phyloP scores from a whole-genome alignment of 2,888 invertebrate species.

The Andrena hattorfiana region DNA sequence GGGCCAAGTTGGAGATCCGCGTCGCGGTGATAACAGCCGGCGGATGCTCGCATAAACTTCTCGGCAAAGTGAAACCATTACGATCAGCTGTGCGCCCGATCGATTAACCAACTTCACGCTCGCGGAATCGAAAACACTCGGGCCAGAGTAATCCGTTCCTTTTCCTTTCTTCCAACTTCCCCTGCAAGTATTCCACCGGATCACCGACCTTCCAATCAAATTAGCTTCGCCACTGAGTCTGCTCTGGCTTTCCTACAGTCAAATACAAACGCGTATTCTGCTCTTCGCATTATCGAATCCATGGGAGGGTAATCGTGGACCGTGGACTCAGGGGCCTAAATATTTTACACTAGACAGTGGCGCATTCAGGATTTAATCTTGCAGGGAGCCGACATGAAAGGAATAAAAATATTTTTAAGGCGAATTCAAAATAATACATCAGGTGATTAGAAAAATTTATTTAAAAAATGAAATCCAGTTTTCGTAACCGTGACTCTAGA shows the following conservation, averaged over 20 bases:
- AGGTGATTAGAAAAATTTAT: too few relatives aligned
- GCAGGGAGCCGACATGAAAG: too few relatives aligned
- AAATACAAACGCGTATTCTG: too few relatives aligned
- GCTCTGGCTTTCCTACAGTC: not conserved
- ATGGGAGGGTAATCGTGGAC: too few relatives aligned
- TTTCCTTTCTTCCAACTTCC: slow-evolving; percentile 16
- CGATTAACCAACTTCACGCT: slow-evolving; percentile 74
- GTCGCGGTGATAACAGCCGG: slow-evolving; percentile 12
- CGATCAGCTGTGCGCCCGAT: slow-evolving; percentile 68
- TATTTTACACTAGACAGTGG: too few relatives aligned
- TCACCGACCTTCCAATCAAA: not conserved
- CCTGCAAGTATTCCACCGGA: not conserved
- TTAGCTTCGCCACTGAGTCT: not conserved
- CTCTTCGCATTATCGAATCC: too few relatives aligned
- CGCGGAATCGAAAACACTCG: slow-evolving; percentile 28
- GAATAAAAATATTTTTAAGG: too few relatives aligned
- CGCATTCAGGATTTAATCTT: too few relatives aligned
- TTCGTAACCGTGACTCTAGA: too few relatives aligned
- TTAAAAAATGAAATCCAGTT: too few relatives aligned
- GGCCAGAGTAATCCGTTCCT: slow-evolving; percentile 1
- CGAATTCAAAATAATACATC: too few relatives aligned
- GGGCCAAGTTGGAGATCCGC: slow-evolving; percentile 4
- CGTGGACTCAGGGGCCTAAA: too few relatives aligned
- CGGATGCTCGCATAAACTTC: slow-evolving; percentile 31
- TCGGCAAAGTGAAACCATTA: slow-evolving; percentile 44